Conservation (phyloP, 2,113 vertebrate genomes). For the Oriolus oriolus region DNA sequence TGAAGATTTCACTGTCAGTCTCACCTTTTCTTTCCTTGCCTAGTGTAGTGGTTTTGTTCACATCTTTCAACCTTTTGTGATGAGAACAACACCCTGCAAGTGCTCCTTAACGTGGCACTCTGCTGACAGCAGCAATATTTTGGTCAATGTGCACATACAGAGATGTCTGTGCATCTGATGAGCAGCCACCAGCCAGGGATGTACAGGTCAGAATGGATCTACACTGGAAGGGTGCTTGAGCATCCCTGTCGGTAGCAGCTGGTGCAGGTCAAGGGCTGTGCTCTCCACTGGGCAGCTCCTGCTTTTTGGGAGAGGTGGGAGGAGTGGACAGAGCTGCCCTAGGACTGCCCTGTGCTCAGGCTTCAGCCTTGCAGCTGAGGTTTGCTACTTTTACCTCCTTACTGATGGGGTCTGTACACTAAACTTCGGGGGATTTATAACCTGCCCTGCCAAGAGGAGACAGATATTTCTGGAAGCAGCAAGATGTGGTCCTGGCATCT, state of each 20-base stretch:
- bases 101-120: fast-evolving
- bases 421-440: neutral
- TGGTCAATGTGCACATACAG: fast-evolving
- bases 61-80: too few relatives aligned
- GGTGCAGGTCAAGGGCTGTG: neutral
- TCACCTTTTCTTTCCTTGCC: neutral
- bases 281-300: neutral
- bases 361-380: neutral
- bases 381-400: neutral
- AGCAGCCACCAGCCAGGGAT: neutral
- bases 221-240: neutral
- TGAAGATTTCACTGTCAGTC: neutral
- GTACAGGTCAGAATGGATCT: neutral
- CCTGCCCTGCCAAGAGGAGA: neutral
- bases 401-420: neutral
- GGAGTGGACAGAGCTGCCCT: neutral
- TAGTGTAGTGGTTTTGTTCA: too few relatives aligned
- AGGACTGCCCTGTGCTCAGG: neutral
- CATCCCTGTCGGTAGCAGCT: fast-evolving
- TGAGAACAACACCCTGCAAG: too few relatives aligned
- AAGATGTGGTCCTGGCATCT: neutral
- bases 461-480: neutral
- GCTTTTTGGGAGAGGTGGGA: neutral
- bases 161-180: neutral
- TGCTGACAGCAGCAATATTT: fast-evolving